A percentile compares a stretch with the other conserved stretches of the same genome.
phyloP scores from a whole-genome alignment of 2,888 invertebrate species.

The Bibio marci region DNA sequence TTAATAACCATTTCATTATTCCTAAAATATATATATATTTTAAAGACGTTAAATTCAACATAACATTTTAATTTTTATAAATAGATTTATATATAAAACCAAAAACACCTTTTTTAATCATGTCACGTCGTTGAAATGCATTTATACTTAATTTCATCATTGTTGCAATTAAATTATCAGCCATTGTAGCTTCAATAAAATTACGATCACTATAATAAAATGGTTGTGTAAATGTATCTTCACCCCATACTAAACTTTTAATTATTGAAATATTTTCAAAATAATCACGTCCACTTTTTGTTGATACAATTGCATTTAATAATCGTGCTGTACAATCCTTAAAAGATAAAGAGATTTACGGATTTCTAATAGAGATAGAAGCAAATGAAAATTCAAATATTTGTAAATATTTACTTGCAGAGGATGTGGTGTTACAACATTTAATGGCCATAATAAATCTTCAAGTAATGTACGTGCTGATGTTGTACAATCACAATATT shows the following conservation, averaged over 20 bases:
- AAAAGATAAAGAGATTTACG: neutral
- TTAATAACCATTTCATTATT: slow-evolving; percentile 3
- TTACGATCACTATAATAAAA: neutral
- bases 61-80: neutral
- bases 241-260: slow-evolving; percentile 1
- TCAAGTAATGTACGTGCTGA: slow-evolving; percentile 1
- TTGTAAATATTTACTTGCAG: neutral
- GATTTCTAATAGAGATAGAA: neutral
- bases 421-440: slow-evolving; percentile 2
- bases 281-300: slow-evolving; percentile 1
- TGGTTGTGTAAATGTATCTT: neutral
- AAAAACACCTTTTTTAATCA: neutral
- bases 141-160: slow-evolving; percentile 3
- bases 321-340: slow-evolving; percentile 4
- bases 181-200: neutral
- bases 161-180: neutral
- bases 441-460: slow-evolving; percentile 4
- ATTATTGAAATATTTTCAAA: neutral
- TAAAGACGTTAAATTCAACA: too few relatives aligned
- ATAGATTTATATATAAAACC: neutral
- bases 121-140: neutral
- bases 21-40: neutral
- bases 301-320: slow-evolving; percentile 3
- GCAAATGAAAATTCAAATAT: too few relatives aligned
- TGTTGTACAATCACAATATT: neutral